Conservation (phyloP, 2,113 vertebrate genomes). For the Ptyas mucosa region DNA sequence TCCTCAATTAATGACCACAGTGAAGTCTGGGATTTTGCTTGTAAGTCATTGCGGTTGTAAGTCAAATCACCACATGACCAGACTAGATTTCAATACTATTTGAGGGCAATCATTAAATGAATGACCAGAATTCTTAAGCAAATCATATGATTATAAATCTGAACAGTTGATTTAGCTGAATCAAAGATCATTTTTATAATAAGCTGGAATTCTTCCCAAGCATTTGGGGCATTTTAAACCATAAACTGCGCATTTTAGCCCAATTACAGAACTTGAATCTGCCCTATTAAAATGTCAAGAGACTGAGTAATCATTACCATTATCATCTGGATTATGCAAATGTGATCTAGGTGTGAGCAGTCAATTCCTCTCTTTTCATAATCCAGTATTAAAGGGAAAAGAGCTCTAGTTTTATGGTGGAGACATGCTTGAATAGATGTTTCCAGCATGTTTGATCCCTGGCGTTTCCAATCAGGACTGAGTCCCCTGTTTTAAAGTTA, state of each 20-base stretch:
- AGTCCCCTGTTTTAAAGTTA: background rate
- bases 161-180: background rate
- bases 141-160: background rate
- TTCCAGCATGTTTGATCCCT: background rate
- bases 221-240: background rate
- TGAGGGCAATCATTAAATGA: too few species aligned
- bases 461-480: background rate
- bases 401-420: background rate
- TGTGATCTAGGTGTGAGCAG: background rate
- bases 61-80: too few species aligned
- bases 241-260: background rate
- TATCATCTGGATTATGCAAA: background rate
- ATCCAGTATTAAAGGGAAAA: background rate
- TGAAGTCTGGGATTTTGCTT: background rate
- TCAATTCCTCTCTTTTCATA: background rate
- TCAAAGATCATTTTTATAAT: background rate
- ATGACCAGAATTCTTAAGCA: background rate
- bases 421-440: background rate
- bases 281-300: background rate
- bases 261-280: background rate
- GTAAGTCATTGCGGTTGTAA: background rate
- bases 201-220: background rate
- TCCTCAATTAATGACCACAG: background rate
- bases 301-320: background rate
- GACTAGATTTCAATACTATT: too few species aligned